Percentiles rank a stretch among this genome's conserved stretches.
phyloP scores from a whole-genome alignment of 2,113 vertebrate species.

The Peromyscus maniculatus region DNA sequence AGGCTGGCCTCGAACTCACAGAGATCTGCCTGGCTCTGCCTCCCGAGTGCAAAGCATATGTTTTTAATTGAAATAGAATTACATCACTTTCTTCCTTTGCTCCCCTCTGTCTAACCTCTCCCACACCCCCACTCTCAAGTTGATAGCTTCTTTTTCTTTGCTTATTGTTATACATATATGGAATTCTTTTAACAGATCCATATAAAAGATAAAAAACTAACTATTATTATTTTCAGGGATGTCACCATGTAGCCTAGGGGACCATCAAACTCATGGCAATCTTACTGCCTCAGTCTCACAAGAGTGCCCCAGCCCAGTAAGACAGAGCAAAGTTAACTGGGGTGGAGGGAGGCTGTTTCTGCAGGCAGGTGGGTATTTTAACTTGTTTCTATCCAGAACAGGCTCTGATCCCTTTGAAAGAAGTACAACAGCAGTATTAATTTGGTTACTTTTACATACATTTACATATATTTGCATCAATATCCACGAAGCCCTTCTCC shows the following conservation, averaged over 20 bases:
- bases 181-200: background rate
- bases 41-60: background rate
- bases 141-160: background rate
- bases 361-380: slow-evolving; percentile 3
- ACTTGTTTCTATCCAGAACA: slow-evolving; percentile 8
- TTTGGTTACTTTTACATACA: slow-evolving; percentile 76
- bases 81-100: background rate
- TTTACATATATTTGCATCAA: slow-evolving; percentile 74
- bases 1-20: no score
- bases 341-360: slow-evolving; percentile 39
- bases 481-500: slow-evolving; percentile 34
- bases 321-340: slow-evolving; percentile 32
- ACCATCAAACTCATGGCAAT: background rate
- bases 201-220: slow-evolving; percentile 13
- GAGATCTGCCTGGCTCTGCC: no score
- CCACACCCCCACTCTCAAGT: background rate
- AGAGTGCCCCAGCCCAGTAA: background rate
- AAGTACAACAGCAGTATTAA: slow-evolving; percentile 13
- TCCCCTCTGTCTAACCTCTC: background rate
- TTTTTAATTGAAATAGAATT: background rate
- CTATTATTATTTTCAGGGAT: background rate
- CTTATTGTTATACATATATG: background rate
- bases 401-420: slow-evolving; percentile 12
- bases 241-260: background rate
- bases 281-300: background rate